Conservation (phyloP, 1,140 invertebrate genomes). For the Scaptomyza hsui region DNA sequence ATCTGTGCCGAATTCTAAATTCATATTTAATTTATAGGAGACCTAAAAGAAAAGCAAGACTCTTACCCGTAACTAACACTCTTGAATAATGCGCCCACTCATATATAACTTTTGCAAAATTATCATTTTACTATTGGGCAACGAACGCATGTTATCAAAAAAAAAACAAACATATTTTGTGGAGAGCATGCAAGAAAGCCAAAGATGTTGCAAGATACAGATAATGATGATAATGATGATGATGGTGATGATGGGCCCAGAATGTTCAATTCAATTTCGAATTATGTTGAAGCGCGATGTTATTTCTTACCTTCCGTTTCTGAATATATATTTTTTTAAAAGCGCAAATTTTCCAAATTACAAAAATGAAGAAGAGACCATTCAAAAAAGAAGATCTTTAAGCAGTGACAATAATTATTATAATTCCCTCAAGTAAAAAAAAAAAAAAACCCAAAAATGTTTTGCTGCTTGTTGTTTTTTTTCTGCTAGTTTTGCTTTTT, state of each 20-base stretch:
- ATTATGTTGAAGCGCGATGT: constrained; percentile 48
- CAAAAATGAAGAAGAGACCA: constrained; percentile 24
- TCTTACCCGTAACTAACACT: constrained; percentile 31
- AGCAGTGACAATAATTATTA: constrained; percentile 17
- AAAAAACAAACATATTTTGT: constrained; percentile 12
- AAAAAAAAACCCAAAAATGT: constrained; percentile 5
- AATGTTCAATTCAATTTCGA: constrained; percentile 50
- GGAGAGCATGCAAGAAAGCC: constrained; percentile 28
- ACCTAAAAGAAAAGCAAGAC: constrained; percentile 57
- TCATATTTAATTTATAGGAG: constrained; percentile 69
- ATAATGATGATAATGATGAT: constrained; percentile 5
- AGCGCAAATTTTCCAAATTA: constrained; percentile 30
- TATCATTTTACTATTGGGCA: constrained; percentile 29
- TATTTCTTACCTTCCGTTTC: constrained; percentile 42
- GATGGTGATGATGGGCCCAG: constrained; percentile 30
- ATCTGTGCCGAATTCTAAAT: constrained; percentile 62
- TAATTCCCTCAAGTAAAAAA: constrained; percentile 4
- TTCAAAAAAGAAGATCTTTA: constrained; percentile 2
- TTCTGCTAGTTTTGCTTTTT: constrained; percentile 13
- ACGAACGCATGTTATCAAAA: constrained; percentile 33
- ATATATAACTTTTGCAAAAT: constrained; percentile 44
- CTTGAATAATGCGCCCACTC: constrained; percentile 31
- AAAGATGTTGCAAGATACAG: constrained; percentile 16
- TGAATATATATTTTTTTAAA: constrained; percentile 56
- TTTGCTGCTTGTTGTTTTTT: constrained; percentile 22